Conservation (phyloP, 1,140 invertebrate genomes). For the Sycobia sp. region DNA sequence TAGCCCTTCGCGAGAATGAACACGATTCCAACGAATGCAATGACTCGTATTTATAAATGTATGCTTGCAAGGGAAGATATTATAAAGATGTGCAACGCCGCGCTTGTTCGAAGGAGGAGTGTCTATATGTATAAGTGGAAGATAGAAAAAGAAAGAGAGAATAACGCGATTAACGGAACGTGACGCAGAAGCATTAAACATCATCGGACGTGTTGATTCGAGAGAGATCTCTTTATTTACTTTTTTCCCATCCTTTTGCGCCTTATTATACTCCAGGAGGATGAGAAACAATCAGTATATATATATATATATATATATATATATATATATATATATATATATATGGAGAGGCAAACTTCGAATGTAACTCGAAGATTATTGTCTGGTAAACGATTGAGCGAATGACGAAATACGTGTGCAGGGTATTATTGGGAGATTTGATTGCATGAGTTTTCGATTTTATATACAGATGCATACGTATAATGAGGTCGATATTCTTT, state of each 20-base stretch:
- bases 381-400: background rate
- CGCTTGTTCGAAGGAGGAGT: too few relatives aligned
- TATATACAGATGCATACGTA: background rate
- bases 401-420: constrained; percentile 7
- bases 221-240: constrained; percentile 22
- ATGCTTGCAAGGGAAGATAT: background rate
- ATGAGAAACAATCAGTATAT: constrained; percentile 11
- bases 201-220: constrained; percentile 37
- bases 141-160: background rate
- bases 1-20: too few relatives aligned
- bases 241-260: background rate
- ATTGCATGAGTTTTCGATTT: constrained; percentile 19
- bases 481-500: too few relatives aligned
- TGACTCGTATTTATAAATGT: constrained; percentile 25
- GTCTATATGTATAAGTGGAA: background rate
- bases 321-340: too few relatives aligned
- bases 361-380: constrained; percentile 16
- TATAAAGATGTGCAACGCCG: too few relatives aligned
- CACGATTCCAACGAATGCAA: too few relatives aligned
- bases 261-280: background rate
- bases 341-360: too few relatives aligned
- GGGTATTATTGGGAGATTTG: too few relatives aligned
- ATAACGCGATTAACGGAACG: constrained; percentile 43
- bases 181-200: constrained; percentile 11
- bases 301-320: too few relatives aligned